These are phyloP conservation scores for Momotus momota DNA, from an alignment of 2,797 vertebrate species.

Conservation along the genomic window DNA sequence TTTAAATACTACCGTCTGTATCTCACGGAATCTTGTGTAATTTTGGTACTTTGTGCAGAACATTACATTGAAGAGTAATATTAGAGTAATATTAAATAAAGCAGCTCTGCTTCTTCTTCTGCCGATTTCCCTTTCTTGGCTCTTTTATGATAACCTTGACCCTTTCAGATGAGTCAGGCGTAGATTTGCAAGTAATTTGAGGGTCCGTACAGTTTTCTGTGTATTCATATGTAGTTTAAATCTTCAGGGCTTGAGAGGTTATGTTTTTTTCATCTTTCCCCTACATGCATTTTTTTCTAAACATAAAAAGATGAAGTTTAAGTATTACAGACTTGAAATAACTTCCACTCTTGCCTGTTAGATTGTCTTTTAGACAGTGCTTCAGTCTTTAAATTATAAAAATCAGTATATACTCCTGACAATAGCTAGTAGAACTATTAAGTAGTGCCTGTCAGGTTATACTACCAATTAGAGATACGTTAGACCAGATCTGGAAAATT, in stretches of 20 bases:
- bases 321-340: not conserved
- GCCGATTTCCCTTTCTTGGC: not conserved
- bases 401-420: not conserved
- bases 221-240: not conserved
- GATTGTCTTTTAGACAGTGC: not conserved
- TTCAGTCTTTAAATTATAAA: not conserved
- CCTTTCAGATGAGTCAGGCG: not conserved
- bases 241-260: not conserved
- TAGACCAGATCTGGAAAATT: not conserved
- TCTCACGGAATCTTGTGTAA: not conserved
- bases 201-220: not conserved
- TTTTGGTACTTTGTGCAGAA: not conserved
- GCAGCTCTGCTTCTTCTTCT: not conserved
- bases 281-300: not conserved
- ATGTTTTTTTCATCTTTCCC: not conserved
- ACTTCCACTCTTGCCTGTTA: not conserved
- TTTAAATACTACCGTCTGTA: no score
- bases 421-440: not conserved
- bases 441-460: not conserved
- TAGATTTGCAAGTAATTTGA: not conserved
- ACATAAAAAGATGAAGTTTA: not conserved
- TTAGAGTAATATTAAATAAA: not conserved
- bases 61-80: not conserved
- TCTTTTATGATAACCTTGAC: not conserved
- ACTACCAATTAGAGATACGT: not conserved